Base-by-base conservation (phyloP, 2,797 vertebrate species). In the Lophius americanus region DNA sequence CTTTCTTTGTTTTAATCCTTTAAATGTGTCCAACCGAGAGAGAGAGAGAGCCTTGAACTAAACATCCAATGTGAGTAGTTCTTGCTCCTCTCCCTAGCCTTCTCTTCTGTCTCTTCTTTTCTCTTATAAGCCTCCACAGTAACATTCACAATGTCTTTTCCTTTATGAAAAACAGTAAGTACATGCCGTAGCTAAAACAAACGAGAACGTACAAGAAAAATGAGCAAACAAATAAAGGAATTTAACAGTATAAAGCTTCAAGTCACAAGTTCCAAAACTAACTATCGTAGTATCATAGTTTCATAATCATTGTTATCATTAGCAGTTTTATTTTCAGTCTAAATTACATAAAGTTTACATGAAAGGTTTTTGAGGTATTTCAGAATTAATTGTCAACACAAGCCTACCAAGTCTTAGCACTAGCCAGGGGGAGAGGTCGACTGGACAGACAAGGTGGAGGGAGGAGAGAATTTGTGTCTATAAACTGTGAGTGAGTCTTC, bases 331-430 rank as follows among this genome's bases (percentile, higher is more conserved):
- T 90, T 91, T 92, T 94, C 86, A 92, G 90, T 92, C 92, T 94
- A 95, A 95, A 95, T 97, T 96, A 99, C 96, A 98, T 98, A 98
- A 98, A 98, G 95, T 98, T 97, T 98, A 98, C 97, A 98, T 95
- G 96, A 98, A 97, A 98, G 95, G 95, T 92, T 90, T 96, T 97
- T 99, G 97, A 97, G 97, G 97, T 99, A 99, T 99, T 98, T 98
- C 95, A 97, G 97, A 98, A 97, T 97, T 95, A 96, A 98, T 98
- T 98, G 96, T 98, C 95, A 96, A 96, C 92, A 97, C 92, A 89
- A 55, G 92, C 96, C 96, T 95, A 93, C 94, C 92, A 63, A 84
- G 89, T 94, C 92, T 89, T 81, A 79, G 85, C 85, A 88, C 88
- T 90, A 89, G 89, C 92, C 92, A 83, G 82, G 91, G 90, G 93